Evolutionary conservation across 35 echinoderm and acorn worm species (phyloP), one percentile per base, ranked within the genome.

Genomic region (Hemicentrotus pulcherrimus): DNA sequence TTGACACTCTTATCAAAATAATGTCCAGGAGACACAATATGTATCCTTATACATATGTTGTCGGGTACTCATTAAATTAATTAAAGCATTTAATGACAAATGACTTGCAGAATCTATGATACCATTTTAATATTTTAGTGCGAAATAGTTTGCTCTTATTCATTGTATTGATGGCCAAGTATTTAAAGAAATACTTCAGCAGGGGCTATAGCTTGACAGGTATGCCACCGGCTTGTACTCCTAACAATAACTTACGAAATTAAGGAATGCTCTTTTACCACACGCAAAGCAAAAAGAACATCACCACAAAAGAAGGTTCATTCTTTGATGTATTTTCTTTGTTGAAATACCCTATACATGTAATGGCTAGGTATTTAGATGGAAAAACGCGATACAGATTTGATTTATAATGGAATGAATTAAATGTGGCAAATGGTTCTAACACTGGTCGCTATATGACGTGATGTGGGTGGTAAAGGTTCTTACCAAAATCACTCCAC

Each of bases 391-490:
- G 46, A 90, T 90, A 47, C 32, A 90, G 46, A 45, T 90, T 90
- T 90, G 88, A 90, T 90, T 45, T 32, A 90, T 90, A 46, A 41
- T 15, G 15, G 18, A 47, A 30, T 45, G 88, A 90, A 90, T 90
- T 32, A 90, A 90, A 90, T 33, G 88, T 46, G 88, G 88, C 88
- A 90, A 90, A 90, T 86, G 9, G 32, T 9, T 86, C 32, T 86
- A 86, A 41, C 46, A 28, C 46, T 46, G 19, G 31, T 90, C 33
- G 15, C 88, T 33, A 30, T 45, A 9, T 30, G 46, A 33, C 32
- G 32, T 1, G 2, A 30, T 45, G 88, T 10, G 32, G 31, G 88
- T 90, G 31, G 31, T 9, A 90, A 47, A 30, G 4, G 28, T 33
- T 31, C 8, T n/a, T 89, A 89, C 87, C 87, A 46, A 46, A 10